These are phyloP conservation scores for Trachymyrmex cornetzi DNA, from an alignment of 1,140 invertebrate genomes.

Conservation along the genomic window DNA sequence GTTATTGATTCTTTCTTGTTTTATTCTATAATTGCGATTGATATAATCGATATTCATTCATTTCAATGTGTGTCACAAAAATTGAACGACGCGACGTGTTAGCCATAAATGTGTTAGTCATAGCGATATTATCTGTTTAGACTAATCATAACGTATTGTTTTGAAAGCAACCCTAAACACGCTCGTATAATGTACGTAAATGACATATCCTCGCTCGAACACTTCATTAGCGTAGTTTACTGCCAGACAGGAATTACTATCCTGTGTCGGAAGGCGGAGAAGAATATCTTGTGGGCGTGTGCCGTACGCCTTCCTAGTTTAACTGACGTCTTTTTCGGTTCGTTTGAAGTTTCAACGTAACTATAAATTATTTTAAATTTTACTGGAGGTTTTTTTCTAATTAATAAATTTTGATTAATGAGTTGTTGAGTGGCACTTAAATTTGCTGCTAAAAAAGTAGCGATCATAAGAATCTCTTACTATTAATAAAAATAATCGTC, in stretches of 20 bases:
- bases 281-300: constrained; percentile 64
- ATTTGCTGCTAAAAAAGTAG: not conserved
- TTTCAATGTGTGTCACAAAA: not conserved
- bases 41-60: not conserved
- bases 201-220: constrained; percentile 26
- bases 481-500: not conserved
- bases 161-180: not conserved
- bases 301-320: constrained; percentile 53
- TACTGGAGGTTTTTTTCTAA: not conserved
- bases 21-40: not conserved
- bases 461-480: not conserved
- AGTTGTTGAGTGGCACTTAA: not conserved
- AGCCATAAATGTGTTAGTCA: not conserved
- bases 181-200: constrained; percentile 35
- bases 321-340: constrained; percentile 64
- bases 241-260: constrained; percentile 60
- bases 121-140: not conserved
- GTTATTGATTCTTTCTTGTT: not conserved
- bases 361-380: not conserved
- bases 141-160: constrained; percentile 31
- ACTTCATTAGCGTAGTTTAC: constrained; percentile 64
- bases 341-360: not conserved
- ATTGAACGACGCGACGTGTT: not conserved
- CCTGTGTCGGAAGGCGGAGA: constrained; percentile 37
- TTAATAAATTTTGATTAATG: constrained; percentile 32